Evolutionary conservation across 2,113 vertebrate species (phyloP), one percentile per base, ranked within the genome.

Genomic region (Hiodon alosoides): DNA sequence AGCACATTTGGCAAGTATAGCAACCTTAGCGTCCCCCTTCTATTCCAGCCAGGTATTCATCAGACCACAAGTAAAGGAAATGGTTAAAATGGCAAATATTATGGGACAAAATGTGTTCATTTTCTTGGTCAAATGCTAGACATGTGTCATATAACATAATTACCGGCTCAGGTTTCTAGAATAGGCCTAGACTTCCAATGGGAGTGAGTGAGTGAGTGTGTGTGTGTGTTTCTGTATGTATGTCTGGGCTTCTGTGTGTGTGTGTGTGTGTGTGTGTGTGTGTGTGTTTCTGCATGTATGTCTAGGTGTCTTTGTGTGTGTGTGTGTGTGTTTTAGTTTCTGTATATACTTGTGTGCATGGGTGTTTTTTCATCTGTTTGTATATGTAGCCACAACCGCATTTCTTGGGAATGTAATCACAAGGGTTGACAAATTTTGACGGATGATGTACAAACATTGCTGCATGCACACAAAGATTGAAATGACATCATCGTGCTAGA

Each of bases 351-450:
- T 69, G 11, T 53, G 10, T 60, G 14, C 46, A 47, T 66, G 62
- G 46, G 61, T 74, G 59, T 61, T 61, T 61, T n/a, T 61, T 4
- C 46, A 46, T 64, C 17, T 64, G 61, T 64, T n/a, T 64, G 61
- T 58, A 58, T 58, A 31, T 13, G 46, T 31, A 31, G 46, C 61
- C 16, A 2, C 7, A 64, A 46, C n/a, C 17, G 61, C 2, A 7
- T 64, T 64, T 2, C 16, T 64, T n/a, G 16, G 16, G 4, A 64
- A n/a, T 31, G 5, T 3, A 7, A 64, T 64, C 5, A n/a, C 61
- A 14, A 14, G 14, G n/a, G 14, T 5, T 62, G 60, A 4, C 60
- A 62, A 13, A 62, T 0, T 16, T 16, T 62, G 2, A 16, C 60
- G 7, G 5, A 62, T 7, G 13, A 61, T 16, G 16, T 16, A 16